Conservation (phyloP, 1,140 invertebrate genomes). For the Drosophila miranda region DNA sequence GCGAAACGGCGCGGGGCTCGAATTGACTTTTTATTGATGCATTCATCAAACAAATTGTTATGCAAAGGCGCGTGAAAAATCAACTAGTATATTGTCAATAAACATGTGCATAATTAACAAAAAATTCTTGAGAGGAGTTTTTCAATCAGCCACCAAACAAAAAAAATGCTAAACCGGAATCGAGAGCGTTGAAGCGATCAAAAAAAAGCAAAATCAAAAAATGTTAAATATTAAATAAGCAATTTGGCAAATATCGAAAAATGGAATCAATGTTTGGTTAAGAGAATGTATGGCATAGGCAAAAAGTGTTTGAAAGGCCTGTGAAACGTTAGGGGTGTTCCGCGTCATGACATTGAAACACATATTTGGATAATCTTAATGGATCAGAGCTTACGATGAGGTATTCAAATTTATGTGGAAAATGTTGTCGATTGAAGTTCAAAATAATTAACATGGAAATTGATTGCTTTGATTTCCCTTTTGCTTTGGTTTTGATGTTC, state of each 20-base stretch:
- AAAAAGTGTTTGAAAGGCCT: constrained; percentile 4
- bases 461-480: not conserved
- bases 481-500: not conserved
- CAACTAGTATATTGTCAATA: constrained; percentile 60
- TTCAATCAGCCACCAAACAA: not conserved
- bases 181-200: constrained; percentile 5
- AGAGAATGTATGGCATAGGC: not conserved
- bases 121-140: constrained; percentile 29
- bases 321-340: constrained; percentile 22
- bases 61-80: constrained; percentile 76
- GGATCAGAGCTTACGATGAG: not conserved
- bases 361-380: not conserved
- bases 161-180: constrained; percentile 13
- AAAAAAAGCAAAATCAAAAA: constrained; percentile 3
- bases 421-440: not conserved
- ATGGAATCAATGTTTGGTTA: constrained; percentile 7
- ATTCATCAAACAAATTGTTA: constrained; percentile 67
- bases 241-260: constrained; percentile 7
- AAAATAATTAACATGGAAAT: constrained; percentile 6
- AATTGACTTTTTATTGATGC: constrained; percentile 21
- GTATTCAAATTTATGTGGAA: constrained; percentile 5
- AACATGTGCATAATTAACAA: constrained; percentile 71
- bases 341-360: not conserved
- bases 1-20: too few species aligned
- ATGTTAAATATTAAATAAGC: constrained; percentile 11